Conservation (phyloP, 1,140 invertebrate species). For the Hypothenemus hampei region DNA sequence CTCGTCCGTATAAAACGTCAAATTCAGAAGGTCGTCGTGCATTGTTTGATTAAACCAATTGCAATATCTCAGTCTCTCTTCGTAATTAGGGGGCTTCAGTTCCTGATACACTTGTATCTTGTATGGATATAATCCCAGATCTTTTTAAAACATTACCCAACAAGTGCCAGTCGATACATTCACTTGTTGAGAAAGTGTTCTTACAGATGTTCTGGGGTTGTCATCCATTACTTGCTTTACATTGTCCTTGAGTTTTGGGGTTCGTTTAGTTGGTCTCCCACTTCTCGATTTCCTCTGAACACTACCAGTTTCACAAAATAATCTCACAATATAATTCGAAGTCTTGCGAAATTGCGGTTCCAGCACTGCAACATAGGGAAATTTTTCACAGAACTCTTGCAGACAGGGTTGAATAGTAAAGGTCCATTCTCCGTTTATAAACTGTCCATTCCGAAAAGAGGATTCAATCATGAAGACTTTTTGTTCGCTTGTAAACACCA, state of each 20-base stretch:
- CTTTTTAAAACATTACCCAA: neutral
- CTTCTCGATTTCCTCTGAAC: neutral
- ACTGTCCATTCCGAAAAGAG: neutral
- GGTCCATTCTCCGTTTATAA: neutral
- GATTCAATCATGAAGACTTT: too few relatives aligned
- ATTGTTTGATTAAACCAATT: too few relatives aligned
- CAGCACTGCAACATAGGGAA: too few relatives aligned
- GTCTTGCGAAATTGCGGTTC: too few relatives aligned
- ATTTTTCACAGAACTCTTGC: neutral
- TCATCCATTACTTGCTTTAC: neutral
- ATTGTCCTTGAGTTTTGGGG: neutral
- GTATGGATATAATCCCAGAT: neutral
- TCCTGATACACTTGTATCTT: neutral
- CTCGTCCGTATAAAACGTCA: constrained; percentile 8
- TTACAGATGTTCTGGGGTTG: neutral
- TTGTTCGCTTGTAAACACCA: neutral
- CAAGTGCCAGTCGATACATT: neutral
- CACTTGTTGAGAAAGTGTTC: too few relatives aligned
- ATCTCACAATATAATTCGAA: too few relatives aligned
- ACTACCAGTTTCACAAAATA: neutral
- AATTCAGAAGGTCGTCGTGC: neutral
- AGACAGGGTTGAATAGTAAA: neutral
- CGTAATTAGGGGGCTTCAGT: neutral
- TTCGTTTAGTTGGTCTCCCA: neutral
- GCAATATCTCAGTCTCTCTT: neutral